Base-by-base conservation (phyloP, 2,888 invertebrate species). In the Erebia palarica region DNA sequence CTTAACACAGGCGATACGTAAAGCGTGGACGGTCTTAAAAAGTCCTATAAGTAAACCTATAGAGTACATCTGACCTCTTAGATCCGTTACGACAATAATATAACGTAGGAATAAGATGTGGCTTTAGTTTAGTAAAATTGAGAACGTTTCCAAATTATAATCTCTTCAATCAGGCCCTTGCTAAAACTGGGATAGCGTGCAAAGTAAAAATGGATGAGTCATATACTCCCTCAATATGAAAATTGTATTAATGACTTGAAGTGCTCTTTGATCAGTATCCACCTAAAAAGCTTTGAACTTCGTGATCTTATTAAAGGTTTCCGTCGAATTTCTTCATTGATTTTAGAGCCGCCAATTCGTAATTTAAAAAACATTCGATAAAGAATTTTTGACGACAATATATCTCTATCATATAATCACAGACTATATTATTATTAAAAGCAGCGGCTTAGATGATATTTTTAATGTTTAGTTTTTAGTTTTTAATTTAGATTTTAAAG, bases 271-370 rank as follows among this genome's bases (percentile, higher is more conserved):
- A 71, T 73, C 69, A 66, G 58, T 67, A 51, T 65, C 53, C 66
- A 64, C 51, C 60, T 70, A 11, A 51, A 69, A 74, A 71, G 73
- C 74, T 75, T 73, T 75, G 69, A 71, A 73, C 71, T 78, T 75
- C 71, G 73, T 78, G 80, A 81, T 83, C 82, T 82, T 82, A 86
- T 86, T 84, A 76, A 75, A 70, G 67, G 63, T 27, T 69, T 49
- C 60, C 59, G 59, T 72, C 75, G 59, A 78, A 81, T 79, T 78
- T 79, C 81, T 82, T 80, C 78, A 76, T 78, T 75, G 75, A 73
- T 70, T 73, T 74, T 74, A 77, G 75, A 51, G 51, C 74, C 65
- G 68, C 66, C 77, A 68, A 75, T 64, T 64, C 3, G 14, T 13
- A 64, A 14, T n/a, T 36, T 36, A 5, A 36, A 51, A 64, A 64